Evolutionary conservation across 1,140 invertebrate genomes (phyloP), one percentile per base, ranked within the genome.

Genomic region (Latrodectus geometricus): DNA sequence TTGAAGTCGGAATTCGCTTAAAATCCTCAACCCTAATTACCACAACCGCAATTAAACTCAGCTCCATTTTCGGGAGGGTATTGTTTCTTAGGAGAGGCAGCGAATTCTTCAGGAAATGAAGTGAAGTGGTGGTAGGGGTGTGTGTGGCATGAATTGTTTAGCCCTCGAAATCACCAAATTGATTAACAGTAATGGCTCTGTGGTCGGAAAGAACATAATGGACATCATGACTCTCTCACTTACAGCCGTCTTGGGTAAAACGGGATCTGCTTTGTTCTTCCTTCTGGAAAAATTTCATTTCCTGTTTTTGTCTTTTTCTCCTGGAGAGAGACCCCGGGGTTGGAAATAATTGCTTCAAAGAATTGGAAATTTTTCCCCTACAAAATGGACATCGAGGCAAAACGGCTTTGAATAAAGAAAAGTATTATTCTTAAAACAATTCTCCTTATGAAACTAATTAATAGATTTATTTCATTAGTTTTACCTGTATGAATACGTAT

Each of bases 131-230:
- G 49, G 69, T 9, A 14, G 65, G 35, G n/a, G 52, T 50, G 65
- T 35, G 23, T 4, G 69, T 9, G 50, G 66, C 69, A 83, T 83
- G 80, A 83, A 83, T 73, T 83, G 80, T 83, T 81, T 83, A 83
- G 80, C 80, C 80, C n/a, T 17, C 80, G 80, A 83, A 83, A 83
- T 83, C 80, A 65, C 80, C 80, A 83, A 83, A 83, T 83, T 83
- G 80, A 83, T 83, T 83, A 83, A 83, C 80, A 83, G 80, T 83
- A 83, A 83, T 83, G 80, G 80, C 35, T 61, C 80, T 83, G 80
- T 68, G 80, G 80, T 83, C 80, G 80, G 80, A 74, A 83, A 83
- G 69, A 83, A 83, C 80, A 74, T 83, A 83, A 83, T 83, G 70
- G 80, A 52, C 52, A 17, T 50, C 66, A 70, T 80, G 80, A 35